phyloP scores from a whole-genome alignment of 2,797 vertebrate species.

The Chrosomus eos region DNA sequence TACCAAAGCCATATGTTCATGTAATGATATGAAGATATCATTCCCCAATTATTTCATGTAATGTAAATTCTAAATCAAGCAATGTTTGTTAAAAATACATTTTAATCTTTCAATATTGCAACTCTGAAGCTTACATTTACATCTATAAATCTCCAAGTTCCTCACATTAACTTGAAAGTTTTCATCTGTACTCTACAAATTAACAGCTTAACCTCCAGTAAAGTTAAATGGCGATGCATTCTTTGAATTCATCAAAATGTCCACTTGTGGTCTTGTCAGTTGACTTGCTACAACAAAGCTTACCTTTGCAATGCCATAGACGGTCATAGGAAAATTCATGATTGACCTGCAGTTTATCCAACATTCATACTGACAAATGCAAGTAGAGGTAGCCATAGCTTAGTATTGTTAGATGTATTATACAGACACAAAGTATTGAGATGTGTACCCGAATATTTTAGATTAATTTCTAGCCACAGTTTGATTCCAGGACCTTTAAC shows the following conservation, averaged over 20 bases:
- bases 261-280: neutral
- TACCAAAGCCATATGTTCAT: neutral
- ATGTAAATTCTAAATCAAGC: neutral
- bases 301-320: slow-evolving; percentile 4
- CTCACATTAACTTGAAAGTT: neutral
- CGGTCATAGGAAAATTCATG: slow-evolving; percentile 13
- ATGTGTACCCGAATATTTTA: neutral
- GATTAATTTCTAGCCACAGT: neutral
- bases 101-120: neutral
- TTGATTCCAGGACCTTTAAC: slow-evolving; percentile 10
- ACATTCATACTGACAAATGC: neutral
- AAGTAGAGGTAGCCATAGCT: neutral
- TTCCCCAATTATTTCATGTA: neutral
- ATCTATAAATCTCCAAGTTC: neutral
- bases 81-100: neutral
- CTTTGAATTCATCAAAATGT: neutral
- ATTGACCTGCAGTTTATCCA: slow-evolving; percentile 6
- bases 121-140: neutral
- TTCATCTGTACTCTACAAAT: neutral
- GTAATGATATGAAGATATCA: neutral
- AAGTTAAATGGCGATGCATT: neutral
- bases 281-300: neutral
- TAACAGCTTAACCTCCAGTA: too few species aligned
- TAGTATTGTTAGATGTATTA: neutral
- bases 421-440: neutral